phyloP scores from a whole-genome alignment of 2,888 invertebrate genomes.

The Halictus quadricinctus region DNA sequence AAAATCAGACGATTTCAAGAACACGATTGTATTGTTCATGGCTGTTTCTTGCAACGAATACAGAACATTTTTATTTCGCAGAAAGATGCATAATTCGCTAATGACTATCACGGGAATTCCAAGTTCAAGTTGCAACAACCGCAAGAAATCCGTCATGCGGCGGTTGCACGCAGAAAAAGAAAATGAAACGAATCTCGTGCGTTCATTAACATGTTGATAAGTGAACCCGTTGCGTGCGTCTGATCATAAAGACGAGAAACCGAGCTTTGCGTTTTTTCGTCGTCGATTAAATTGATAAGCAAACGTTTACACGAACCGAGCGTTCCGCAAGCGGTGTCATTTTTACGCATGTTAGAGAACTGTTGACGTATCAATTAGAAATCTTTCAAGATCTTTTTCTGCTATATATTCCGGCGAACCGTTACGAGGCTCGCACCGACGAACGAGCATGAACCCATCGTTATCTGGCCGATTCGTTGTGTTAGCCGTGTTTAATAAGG shows the following conservation, averaged over 20 bases:
- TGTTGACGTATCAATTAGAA: neutral
- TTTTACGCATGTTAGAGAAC: neutral
- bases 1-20: too few relatives aligned
- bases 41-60: too few relatives aligned
- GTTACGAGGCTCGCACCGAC: neutral
- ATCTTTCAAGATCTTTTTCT: neutral
- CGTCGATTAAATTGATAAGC: neutral
- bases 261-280: neutral
- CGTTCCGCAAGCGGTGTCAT: slow-evolving; percentile 6
- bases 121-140: neutral
- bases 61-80: neutral
- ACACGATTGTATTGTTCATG: too few relatives aligned
- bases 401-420: neutral
- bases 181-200: neutral
- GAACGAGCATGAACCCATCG: neutral
- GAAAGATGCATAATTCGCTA: neutral
- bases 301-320: neutral
- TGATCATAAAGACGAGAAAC: slow-evolving; percentile 2
- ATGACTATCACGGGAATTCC: neutral
- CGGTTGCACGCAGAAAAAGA: neutral
- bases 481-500: slow-evolving; percentile 7
- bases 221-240: slow-evolving; percentile 2
- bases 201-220: neutral
- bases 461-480: neutral
- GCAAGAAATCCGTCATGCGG: neutral